Percentiles rank a stretch among this genome's conserved stretches.
Evolutionary conservation across 2,797 vertebrate genomes (phyloP).

Genomic region (Gallirallus australis): DNA sequence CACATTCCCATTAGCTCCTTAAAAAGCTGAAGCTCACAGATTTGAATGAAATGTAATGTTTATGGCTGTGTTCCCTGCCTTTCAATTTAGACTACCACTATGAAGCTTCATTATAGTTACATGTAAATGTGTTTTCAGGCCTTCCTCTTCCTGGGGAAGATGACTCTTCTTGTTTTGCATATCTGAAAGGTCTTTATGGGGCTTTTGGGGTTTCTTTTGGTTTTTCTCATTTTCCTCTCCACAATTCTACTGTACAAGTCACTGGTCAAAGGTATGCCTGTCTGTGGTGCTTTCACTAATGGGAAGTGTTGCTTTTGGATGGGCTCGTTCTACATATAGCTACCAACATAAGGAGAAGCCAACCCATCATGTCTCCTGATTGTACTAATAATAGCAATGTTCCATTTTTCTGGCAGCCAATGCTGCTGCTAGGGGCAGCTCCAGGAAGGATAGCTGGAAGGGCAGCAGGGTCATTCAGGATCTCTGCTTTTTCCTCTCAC

Average conservation of each 20-base stretch:
- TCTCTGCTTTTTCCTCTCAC: neutral
- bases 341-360: neutral
- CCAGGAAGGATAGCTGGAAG: neutral
- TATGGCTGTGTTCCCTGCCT: neutral
- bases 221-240: neutral
- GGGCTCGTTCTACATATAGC: neutral
- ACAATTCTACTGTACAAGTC: neutral
- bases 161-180: neutral
- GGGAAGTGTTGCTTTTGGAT: neutral
- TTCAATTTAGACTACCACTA: neutral
- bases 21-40: conserved; percentile 30
- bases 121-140: neutral
- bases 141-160: neutral
- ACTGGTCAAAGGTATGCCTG: neutral
- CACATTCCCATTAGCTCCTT: conserved; percentile 49
- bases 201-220: neutral
- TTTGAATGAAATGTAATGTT: neutral
- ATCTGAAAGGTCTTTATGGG: neutral
- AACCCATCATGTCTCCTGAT: neutral
- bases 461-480: neutral
- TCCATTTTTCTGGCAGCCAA: neutral
- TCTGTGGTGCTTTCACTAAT: neutral
- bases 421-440: neutral
- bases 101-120: neutral
- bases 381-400: neutral